A percentile compares a stretch with the other conserved stretches of the same genome.
phyloP scores from a whole-genome alignment of 2,888 invertebrate species.

The Rutpela maculata region DNA sequence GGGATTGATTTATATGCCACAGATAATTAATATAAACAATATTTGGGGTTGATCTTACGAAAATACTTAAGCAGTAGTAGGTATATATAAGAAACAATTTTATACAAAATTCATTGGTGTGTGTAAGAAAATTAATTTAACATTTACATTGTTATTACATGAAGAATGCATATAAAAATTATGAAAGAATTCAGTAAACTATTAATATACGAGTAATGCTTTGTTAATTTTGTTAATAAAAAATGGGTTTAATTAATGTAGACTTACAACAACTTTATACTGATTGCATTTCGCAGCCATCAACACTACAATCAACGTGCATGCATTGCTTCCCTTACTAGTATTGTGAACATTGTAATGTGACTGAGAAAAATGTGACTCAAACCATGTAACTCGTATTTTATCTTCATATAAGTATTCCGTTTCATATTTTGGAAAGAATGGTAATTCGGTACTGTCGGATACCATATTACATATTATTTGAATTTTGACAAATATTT shows the following conservation, averaged over 20 bases:
- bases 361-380: conserved; percentile 78
- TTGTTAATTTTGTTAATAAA: no score
- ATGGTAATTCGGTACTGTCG: conserved; percentile 65
- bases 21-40: no score
- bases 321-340: conserved; percentile 77
- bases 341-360: conserved; percentile 75
- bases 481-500: conserved; percentile 47
- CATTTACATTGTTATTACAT: no score
- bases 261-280: conserved; percentile 66
- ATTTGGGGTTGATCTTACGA: no score
- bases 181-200: no score
- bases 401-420: conserved; percentile 63
- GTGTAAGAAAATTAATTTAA: no score
- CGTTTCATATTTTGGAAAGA: conserved; percentile 70
- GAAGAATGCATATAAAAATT: no score
- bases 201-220: no score
- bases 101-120: no score
- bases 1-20: no score
- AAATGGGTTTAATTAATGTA: neutral
- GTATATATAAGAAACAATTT: no score
- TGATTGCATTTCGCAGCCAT: conserved; percentile 74
- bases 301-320: conserved; percentile 78
- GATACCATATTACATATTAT: conserved; percentile 57
- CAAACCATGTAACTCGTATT: conserved; percentile 75
- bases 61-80: no score